Percentiles rank a stretch among this genome's conserved stretches.
Conservation (phyloP, 2,888 invertebrate genomes). For the Tanaodytes sp. region DNA sequence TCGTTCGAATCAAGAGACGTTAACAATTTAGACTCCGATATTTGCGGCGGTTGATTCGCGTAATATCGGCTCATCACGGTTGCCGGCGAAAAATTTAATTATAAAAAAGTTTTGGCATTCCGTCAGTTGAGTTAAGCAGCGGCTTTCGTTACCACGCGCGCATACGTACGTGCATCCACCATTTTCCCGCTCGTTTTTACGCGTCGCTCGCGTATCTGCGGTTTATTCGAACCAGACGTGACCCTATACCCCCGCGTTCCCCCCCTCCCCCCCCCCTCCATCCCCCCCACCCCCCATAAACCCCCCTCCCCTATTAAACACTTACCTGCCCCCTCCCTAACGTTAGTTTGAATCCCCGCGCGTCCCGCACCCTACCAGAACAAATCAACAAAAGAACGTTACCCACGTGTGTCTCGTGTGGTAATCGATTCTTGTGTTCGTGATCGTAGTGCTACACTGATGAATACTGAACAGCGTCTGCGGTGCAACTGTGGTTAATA, state of each 20-base stretch:
- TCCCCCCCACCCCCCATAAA: too few relatives aligned
- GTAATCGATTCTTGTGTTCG: too few relatives aligned
- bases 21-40: conserved; percentile 52
- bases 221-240: conserved; percentile 68
- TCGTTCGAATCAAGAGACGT: conserved; percentile 35
- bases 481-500: too few relatives aligned
- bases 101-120: conserved; percentile 74
- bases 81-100: conserved; percentile 71
- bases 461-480: too few relatives aligned
- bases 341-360: too few relatives aligned
- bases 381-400: too few relatives aligned
- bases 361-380: too few relatives aligned
- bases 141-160: conserved; percentile 25
- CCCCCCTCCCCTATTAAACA: too few relatives aligned
- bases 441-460: too few relatives aligned
- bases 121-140: conserved; percentile 71
- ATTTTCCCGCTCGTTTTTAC: conserved; percentile 13
- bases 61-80: conserved; percentile 53
- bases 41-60: conserved; percentile 55
- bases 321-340: too few relatives aligned
- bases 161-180: conserved; percentile 13
- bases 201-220: conserved; percentile 63
- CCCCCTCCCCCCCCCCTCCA: too few relatives aligned
- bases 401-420: too few relatives aligned
- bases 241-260: conserved; percentile 54